Percentiles rank a stretch among this genome's conserved stretches.
These are phyloP conservation scores for Paracyclopina nana DNA, from an alignment of 1,140 invertebrate species.

Conservation along the genomic window DNA sequence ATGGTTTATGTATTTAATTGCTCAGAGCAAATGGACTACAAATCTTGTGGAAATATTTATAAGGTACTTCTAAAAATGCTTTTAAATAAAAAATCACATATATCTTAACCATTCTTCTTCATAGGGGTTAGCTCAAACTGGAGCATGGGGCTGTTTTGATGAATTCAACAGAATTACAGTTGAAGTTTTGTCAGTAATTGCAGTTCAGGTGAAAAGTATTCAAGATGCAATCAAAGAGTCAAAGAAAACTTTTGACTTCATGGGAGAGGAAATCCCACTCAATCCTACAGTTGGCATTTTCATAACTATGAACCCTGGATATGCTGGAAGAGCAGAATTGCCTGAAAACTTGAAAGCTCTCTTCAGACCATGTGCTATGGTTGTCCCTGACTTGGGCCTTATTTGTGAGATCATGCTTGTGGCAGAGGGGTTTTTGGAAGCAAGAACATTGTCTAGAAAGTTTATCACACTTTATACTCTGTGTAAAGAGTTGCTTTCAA, in stretches of 20 bases:
- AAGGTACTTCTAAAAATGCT: too few species aligned
- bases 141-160: conserved; percentile 94
- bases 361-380: conserved; percentile 90
- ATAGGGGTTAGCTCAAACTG: conserved; percentile 86
- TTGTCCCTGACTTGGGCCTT: conserved; percentile 87
- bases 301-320: conserved; percentile 95
- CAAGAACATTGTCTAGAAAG: conserved; percentile 71
- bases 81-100: too few species aligned
- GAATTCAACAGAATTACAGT: conserved; percentile 94
- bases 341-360: conserved; percentile 72
- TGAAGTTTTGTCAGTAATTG: conserved; percentile 86
- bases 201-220: conserved; percentile 84
- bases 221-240: conserved; percentile 78
- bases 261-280: conserved; percentile 70
- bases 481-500: conserved; percentile 80
- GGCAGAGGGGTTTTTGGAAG: conserved; percentile 89
- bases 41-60: conserved; percentile 30
- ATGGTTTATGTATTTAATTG: conserved; percentile 98
- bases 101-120: too few species aligned
- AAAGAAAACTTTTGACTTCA: conserved; percentile 69
- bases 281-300: conserved; percentile 76
- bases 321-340: conserved; percentile 77
- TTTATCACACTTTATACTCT: conserved; percentile 89
- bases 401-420: conserved; percentile 98
- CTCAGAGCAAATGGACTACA: conserved; percentile 95